phyloP scores from a whole-genome alignment of 2,113 vertebrate genomes.

The Xiphias gladius region DNA sequence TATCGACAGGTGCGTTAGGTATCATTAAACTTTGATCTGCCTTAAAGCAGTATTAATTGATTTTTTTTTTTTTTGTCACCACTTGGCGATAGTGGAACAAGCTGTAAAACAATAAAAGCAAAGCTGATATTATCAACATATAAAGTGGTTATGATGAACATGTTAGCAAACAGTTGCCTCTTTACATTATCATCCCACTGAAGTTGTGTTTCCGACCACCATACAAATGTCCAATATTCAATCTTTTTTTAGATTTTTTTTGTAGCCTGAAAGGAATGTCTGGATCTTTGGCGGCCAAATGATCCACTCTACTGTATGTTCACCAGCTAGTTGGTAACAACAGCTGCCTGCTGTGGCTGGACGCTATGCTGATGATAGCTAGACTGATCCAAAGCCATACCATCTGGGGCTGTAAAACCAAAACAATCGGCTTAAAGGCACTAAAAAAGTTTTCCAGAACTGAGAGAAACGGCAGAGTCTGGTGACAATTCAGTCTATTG shows the following conservation, averaged over 20 bases:
- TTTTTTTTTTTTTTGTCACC: neutral
- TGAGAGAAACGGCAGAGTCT: too few species aligned
- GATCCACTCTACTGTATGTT: neutral
- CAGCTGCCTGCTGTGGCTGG: neutral
- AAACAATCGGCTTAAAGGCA: neutral
- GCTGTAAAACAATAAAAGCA: neutral
- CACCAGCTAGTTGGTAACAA: neutral
- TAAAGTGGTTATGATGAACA: neutral
- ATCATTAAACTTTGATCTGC: neutral
- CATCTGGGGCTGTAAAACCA: neutral
- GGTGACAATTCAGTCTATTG: neutral
- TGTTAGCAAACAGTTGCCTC: neutral
- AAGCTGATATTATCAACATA: too few species aligned
- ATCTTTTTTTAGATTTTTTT: neutral
- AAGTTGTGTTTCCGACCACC: neutral
- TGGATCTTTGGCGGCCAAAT: neutral
- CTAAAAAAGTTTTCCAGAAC: neutral
- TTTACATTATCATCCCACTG: neutral
- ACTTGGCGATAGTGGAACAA: neutral
- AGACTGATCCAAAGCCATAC: neutral
- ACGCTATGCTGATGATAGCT: neutral
- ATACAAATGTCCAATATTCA: too few species aligned
- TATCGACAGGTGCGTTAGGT: neutral
- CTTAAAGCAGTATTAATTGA: neutral
- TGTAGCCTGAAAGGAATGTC: neutral